Evolutionary conservation across 2,797 vertebrate genomes (phyloP).

Genomic region (Xerus rutilus): DNA sequence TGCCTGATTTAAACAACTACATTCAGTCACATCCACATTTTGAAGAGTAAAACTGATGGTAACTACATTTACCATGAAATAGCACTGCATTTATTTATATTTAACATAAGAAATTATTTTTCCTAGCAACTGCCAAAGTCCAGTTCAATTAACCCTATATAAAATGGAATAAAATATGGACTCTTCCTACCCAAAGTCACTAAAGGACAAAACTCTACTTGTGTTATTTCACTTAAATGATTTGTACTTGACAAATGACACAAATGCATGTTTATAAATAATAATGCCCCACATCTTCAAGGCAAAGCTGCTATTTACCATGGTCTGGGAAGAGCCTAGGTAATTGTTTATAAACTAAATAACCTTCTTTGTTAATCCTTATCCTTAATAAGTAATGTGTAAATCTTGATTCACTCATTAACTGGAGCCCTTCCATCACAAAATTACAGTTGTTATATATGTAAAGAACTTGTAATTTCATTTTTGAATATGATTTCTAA

Average conservation of each 20-base stretch:
- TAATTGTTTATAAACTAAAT: neutral
- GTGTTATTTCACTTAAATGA: neutral
- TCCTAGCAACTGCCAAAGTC: constrained; percentile 16
- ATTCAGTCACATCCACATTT: neutral
- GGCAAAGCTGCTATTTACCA: neutral
- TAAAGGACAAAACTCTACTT: neutral
- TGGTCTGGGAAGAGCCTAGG: neutral
- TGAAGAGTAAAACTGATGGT: neutral
- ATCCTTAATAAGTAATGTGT: constrained; percentile 10
- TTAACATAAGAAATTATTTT: constrained; percentile 58
- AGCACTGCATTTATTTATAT: neutral
- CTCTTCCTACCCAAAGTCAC: neutral
- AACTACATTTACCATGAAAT: neutral
- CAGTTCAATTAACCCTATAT: neutral
- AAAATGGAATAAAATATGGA: constrained; percentile 13
- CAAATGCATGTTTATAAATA: neutral
- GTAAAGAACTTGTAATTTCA: constrained; percentile 11
- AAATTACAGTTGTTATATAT: neutral
- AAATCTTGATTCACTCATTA: constrained; percentile 3
- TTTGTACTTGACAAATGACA: neutral
- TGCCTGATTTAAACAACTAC: constrained; percentile 40
- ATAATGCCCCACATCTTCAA: neutral
- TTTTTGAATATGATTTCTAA: constrained; percentile 37
- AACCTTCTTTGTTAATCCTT: neutral
- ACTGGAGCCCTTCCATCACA: constrained; percentile 9